These are phyloP conservation scores for Trissolcus basalis DNA, from an alignment of 1,140 invertebrate species.

Conservation along the genomic window DNA sequence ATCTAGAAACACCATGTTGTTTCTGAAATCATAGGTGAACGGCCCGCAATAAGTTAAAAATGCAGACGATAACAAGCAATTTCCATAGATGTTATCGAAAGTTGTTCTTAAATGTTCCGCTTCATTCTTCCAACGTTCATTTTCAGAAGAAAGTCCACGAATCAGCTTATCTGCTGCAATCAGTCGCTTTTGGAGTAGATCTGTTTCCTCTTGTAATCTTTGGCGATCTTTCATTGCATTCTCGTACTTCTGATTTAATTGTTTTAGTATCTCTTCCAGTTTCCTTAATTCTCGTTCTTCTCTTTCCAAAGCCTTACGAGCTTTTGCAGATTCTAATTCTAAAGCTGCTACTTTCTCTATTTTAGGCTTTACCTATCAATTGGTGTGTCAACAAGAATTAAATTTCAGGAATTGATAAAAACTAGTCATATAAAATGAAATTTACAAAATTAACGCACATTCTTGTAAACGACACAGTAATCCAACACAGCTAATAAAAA, in stretches of 20 bases:
- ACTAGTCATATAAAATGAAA: too few species aligned
- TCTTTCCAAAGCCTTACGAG: slow-evolving; percentile 83
- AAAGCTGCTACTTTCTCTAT: slow-evolving; percentile 87
- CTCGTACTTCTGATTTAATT: slow-evolving; percentile 82
- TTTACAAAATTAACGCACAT: slow-evolving; percentile 80
- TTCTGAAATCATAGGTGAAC: slow-evolving; percentile 90
- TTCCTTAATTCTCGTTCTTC: slow-evolving; percentile 85
- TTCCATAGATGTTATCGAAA: slow-evolving; percentile 84
- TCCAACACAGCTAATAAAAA: slow-evolving; percentile 91
- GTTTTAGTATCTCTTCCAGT: slow-evolving; percentile 82
- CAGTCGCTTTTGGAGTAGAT: slow-evolving; percentile 87
- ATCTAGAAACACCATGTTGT: slow-evolving; percentile 86
- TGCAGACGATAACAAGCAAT: slow-evolving; percentile 87
- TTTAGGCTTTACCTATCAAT: slow-evolving; percentile 77
- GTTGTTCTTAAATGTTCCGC: slow-evolving; percentile 82
- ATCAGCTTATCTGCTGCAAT: slow-evolving; percentile 91
- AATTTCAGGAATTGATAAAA: too few species aligned
- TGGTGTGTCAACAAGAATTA: too few species aligned
- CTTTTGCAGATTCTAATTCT: slow-evolving; percentile 80
- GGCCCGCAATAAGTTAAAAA: slow-evolving; percentile 91
- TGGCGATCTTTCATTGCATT: slow-evolving; percentile 84
- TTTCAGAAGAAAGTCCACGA: slow-evolving; percentile 87
- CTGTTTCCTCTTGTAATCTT: slow-evolving; percentile 87
- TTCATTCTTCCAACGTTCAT: slow-evolving; percentile 85
- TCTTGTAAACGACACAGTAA: slow-evolving; percentile 89